These are phyloP conservation scores for Drosophila sp. DNA, from an alignment of 1,140 invertebrate species.

Conservation along the genomic window DNA sequence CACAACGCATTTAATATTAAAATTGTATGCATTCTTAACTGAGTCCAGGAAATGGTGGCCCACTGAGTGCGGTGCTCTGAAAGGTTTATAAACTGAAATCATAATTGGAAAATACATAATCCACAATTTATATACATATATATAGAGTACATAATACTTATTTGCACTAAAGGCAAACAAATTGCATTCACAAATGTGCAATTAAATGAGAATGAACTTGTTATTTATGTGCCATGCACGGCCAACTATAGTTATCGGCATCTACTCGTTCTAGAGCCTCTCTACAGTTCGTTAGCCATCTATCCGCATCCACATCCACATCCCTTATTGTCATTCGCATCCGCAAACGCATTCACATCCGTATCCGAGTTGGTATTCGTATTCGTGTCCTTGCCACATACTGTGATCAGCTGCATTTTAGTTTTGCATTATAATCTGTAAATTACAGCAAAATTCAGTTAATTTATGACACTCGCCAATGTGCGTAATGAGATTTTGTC, in stretches of 20 bases:
- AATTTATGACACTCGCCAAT: slow-evolving; percentile 70
- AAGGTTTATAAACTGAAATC: slow-evolving; percentile 65
- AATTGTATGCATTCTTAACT: slow-evolving; percentile 80
- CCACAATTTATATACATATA: slow-evolving; percentile 17
- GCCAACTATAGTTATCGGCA: slow-evolving; percentile 29
- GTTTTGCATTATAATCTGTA: slow-evolving; percentile 77
- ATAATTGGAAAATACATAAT: slow-evolving; percentile 61
- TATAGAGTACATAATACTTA: slow-evolving; percentile 25
- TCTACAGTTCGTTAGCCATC: slow-evolving; percentile 1
- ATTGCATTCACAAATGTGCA: slow-evolving; percentile 72
- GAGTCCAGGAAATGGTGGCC: slow-evolving; percentile 27
- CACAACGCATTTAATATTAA: slow-evolving; percentile 74
- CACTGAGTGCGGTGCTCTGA: slow-evolving; percentile 12
- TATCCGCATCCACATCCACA: slow-evolving; percentile 23
- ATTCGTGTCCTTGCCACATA: slow-evolving; percentile 27
- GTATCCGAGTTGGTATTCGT: slow-evolving; percentile 6
- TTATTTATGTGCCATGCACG: slow-evolving; percentile 66
- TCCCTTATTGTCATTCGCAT: slow-evolving; percentile 9
- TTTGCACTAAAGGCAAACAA: slow-evolving; percentile 36
- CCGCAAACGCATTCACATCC: slow-evolving; percentile 20
- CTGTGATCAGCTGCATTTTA: slow-evolving; percentile 64
- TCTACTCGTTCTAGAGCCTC: slow-evolving; percentile 9
- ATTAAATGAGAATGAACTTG: slow-evolving; percentile 82
- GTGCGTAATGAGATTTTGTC: slow-evolving; percentile 67
- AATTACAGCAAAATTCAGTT: slow-evolving; percentile 76